Evolutionary conservation across 2,888 invertebrate genomes (phyloP).

Genomic region (Hydropsyche betteni): DNA sequence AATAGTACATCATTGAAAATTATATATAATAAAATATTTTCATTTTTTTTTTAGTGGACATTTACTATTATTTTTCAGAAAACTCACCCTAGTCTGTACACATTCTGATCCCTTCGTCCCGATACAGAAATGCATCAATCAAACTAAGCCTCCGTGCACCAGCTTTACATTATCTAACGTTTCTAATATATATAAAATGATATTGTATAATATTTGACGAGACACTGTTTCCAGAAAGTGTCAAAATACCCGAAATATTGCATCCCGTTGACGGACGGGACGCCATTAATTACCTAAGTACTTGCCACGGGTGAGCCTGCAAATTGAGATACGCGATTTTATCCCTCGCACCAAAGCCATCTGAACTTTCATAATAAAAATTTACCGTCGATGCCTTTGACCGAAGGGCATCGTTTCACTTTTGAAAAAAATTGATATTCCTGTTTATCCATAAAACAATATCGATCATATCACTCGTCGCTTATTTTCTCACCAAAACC

Average conservation of each 20-base stretch:
- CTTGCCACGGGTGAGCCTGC: too few species aligned
- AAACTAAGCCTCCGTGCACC: conserved; percentile 43
- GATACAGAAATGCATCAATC: conserved; percentile 51
- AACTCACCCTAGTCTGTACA: too few species aligned
- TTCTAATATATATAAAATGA: too few species aligned
- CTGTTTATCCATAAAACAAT: too few species aligned
- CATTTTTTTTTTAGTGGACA: too few species aligned
- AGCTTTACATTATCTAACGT: conserved; percentile 39
- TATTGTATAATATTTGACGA: conserved; percentile 43
- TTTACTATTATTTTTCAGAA: too few species aligned
- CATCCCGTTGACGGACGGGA: conserved; percentile 12
- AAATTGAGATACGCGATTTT: conserved; percentile 1
- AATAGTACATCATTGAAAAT: too few species aligned
- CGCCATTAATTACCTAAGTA: background rate
- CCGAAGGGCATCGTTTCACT: too few species aligned
- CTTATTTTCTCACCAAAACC: too few species aligned
- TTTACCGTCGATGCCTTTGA: background rate
- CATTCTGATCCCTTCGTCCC: conserved; percentile 36
- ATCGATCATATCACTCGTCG: too few species aligned
- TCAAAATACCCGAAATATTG: conserved; percentile 29
- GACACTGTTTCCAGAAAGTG: conserved; percentile 14
- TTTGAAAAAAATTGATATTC: too few species aligned
- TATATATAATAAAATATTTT: too few species aligned
- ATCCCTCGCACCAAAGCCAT: background rate
- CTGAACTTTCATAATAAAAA: background rate